Evolutionary conservation across 2,113 vertebrate genomes (phyloP), one percentile per base, ranked within the genome.

Genomic region (Australoheros scitulus): DNA sequence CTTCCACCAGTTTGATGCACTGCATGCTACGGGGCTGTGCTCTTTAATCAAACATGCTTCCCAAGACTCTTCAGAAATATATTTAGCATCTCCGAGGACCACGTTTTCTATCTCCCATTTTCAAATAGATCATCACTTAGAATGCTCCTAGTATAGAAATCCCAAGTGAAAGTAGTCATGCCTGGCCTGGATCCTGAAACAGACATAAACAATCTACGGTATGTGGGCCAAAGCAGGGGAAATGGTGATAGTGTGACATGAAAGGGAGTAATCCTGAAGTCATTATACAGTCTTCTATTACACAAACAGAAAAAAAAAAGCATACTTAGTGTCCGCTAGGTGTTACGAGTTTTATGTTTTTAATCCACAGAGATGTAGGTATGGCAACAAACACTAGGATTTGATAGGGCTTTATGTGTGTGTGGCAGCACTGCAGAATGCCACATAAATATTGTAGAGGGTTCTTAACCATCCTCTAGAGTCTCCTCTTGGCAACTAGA

Each of bases 381-480:
- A 74, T 79, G 83, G 75, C 83, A 91, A 79, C 68, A 88, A 90
- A 85, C 52, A 26, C 72, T 60, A 61, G 60, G 50, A 57, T 85
- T 86, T 84, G 84, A 92, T 87, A 90, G 81, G 57, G 55, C 52
- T 63, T 3, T 61, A 61, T 77, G 82, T 81, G 74, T 80, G 36
- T 65, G 63, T 43, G 43, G 41, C 85, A 87, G 84, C 88, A 87
- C 87, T 94, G 92, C 91, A 91, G 87, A 78, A 80, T 83, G 77
- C 87, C 80, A 91, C 91, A 95, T 96, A 91, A 94, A 95, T 95
- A 94, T 94, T 95, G 89, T 86, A 95, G 92, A 87, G 87, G 88
- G 82, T 92, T 95, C 84, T 95, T 93, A 94, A 94, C 88, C 89
- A 93, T 94, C 86, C 95, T 94, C 95, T 57, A 75, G 95, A 95